Conservation (phyloP, 92 coral and sea anemone species). For the Epizoanthus rinbou region DNA sequence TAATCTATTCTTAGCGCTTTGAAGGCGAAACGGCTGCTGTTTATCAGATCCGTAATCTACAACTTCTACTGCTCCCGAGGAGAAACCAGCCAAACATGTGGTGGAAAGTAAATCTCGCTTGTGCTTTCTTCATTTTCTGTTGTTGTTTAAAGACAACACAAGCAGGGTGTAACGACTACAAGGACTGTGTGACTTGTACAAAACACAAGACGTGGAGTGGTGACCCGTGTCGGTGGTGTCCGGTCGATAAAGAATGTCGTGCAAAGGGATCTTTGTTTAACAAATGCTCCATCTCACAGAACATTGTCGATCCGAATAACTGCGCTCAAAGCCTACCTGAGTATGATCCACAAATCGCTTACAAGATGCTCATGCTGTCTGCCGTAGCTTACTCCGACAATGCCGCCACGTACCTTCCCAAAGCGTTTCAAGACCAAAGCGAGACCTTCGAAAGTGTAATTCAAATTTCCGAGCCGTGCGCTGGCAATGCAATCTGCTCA, state of each 20-base stretch:
- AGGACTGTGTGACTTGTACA: slow-evolving; percentile 34
- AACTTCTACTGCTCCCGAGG: no score
- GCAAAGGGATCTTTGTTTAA: neutral
- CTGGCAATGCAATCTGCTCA: slow-evolving; percentile 41
- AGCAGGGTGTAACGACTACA: slow-evolving; percentile 1
- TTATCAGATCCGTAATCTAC: no score
- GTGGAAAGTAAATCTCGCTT: no score
- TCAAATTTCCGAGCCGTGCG: slow-evolving; percentile 31
- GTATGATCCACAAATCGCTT: slow-evolving; percentile 23
- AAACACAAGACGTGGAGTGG: slow-evolving; percentile 48
- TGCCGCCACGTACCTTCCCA: slow-evolving; percentile 33
- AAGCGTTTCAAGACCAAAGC: slow-evolving; percentile 35
- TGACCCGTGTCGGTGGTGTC: slow-evolving; percentile 37
- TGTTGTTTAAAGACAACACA: no score
- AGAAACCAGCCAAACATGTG: no score
- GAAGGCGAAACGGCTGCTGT: no score
- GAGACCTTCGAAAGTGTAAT: slow-evolving; percentile 4
- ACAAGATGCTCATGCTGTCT: slow-evolving; percentile 44
- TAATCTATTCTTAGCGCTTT: no score
- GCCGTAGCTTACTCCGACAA: slow-evolving; percentile 46
- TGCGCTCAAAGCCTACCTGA: neutral
- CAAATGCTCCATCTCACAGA: slow-evolving; percentile 38
- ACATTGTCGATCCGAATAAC: slow-evolving; percentile 2
- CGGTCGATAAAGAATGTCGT: neutral
- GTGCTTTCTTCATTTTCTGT: no score